Base-by-base conservation (phyloP, 2,888 invertebrate genomes). In the Formica aserva region DNA sequence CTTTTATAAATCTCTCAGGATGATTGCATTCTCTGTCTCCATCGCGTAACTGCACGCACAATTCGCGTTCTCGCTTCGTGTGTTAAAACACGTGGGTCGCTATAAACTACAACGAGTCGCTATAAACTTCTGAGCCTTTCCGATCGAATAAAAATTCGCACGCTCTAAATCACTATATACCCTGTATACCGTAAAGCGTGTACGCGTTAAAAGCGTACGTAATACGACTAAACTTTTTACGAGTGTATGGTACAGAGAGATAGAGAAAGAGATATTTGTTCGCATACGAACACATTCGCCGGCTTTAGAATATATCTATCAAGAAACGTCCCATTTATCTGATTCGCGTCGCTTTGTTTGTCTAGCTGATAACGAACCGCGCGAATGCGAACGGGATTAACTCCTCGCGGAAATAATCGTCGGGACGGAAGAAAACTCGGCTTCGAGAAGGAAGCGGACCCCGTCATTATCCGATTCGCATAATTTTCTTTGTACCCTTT, bases 221-320 rank as follows among this genome's bases (percentile, higher is more conserved):
- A 75, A 75, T 32, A 45, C 8, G 32, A 45, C 29, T 48, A 65
- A 65, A 76, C 52, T 38, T 65, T 26, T 45, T 65, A 35, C 41
- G 11, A 41, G 38, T 41, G 5, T 63, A 63, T n/a, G 4, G 11
- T 35, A 4, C 63, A 63, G 63, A 41, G 13, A 13, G 41, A 13
- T 0, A 11, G 41, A 45, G 45, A 45, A 0, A 45, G 15, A 45
- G 45, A 45, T 0, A 35, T 52, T 52, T 52, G n/a, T 32, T 35
- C 4, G 32, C 18, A 6, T 63, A 63, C 9, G 4, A 63, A n/a
- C n/a, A 18, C 18, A 83, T 87, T 86, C 86, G 69, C 77, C 81
- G 57, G 60, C n/a, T 63, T 67, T 67, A n/a, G 45, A 29, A 67
- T 77, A 66, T 66, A 66, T 3, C 1, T 45, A 45, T 32, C 48